Evolutionary conservation across 2,797 vertebrate genomes (phyloP), one percentile per base, ranked within the genome.

Genomic region (Gallinago stenura): DNA sequence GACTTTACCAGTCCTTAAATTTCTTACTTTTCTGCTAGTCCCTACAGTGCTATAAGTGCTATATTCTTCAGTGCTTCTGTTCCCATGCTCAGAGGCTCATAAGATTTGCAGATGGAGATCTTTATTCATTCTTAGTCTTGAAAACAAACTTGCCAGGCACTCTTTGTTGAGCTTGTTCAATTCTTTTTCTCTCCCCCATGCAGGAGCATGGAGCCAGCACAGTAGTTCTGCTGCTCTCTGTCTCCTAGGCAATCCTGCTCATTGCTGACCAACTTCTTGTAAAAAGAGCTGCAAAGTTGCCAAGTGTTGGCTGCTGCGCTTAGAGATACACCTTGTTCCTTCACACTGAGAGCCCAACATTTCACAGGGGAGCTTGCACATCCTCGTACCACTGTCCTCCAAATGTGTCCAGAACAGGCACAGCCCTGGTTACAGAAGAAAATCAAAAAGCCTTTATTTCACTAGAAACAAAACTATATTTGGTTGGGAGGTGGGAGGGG

Each of bases 181-280:
- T 77, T 95, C 21, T 33, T 37, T 65, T n/a, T 69, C 41, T 84
- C 56, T 79, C 26, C 17, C 45, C 9, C 2, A 24, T 43, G 9
- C 87, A 83, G 64, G 45, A 91, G 53, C 12, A 35, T 0, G 1
- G 73, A 85, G 58, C n/a, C 62, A 86, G 75, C 24, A 35, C 60
- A 76, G 60, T 48, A 90, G 61, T 35, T 68, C 81, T 71, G 15
- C 73, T 84, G 28, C 64, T 76, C 43, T 35, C 20, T 35, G 62
- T 84, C 37, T 95, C 92, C 92, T 51, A 84, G 90, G 79, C n/a
- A 46, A 89, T 95, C 26, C 35, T 77, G 54, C 46, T 83, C 35
- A 39, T 18, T n/a, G 58, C 56, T 83, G 75, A 69, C 10, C 58
- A 30, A 15, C 25, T 73, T 69, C 57, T 89, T 46, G 26, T 50